Base-by-base conservation (phyloP, 2,888 invertebrate species). In the Melikaiella ostensackeni region DNA sequence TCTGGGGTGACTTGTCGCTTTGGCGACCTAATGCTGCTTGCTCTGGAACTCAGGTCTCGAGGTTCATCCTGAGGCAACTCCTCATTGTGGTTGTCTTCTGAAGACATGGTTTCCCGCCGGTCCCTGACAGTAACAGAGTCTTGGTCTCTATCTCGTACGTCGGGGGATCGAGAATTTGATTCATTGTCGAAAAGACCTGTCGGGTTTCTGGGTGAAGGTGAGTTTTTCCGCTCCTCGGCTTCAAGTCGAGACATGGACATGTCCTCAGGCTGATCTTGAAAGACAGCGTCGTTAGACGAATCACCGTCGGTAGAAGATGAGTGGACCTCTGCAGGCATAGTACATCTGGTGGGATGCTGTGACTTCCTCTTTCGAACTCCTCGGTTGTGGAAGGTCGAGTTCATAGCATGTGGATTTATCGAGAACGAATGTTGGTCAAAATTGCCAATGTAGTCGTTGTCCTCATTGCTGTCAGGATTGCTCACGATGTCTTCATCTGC, bases 271-370 rank as follows among this genome's bases (percentile, higher is more conserved):
- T 91, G 90, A 70, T 91, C 91, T 75, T 92, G 92, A 74, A 92
- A 91, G 7, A 91, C 91, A 2, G 92, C 92, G 87, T 94, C 94
- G 85, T 93, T 93, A 9, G 94, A 94, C 11, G 94, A 94, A 83
- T 94, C 94, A 19, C 94, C 94, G 84, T 95, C 94, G 63, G 94
- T 94, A 76, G 93, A 93, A 76, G 94, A 93, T 63, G 93, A 93
- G 74, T 92, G 92, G 79, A 92, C 92, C 79, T 93, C 92, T 57
- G 92, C 90, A 35, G 94, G 92, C 70, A 94, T 92, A n/a, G 96
- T 95, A 88, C 97, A 95, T 81, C 96, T 94, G 1, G 96, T 97
- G 0, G 98, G 98, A 90, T 98, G 97, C 85, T 96, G 95, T 86
- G 95, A 97, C 92, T 98, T 98, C 38, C 98, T 93, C 91, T 98